A percentile compares a stretch with the other conserved stretches of the same genome.
These are phyloP conservation scores for Cossypha caffra DNA, from an alignment of 2,797 vertebrate genomes.

Conservation along the genomic window DNA sequence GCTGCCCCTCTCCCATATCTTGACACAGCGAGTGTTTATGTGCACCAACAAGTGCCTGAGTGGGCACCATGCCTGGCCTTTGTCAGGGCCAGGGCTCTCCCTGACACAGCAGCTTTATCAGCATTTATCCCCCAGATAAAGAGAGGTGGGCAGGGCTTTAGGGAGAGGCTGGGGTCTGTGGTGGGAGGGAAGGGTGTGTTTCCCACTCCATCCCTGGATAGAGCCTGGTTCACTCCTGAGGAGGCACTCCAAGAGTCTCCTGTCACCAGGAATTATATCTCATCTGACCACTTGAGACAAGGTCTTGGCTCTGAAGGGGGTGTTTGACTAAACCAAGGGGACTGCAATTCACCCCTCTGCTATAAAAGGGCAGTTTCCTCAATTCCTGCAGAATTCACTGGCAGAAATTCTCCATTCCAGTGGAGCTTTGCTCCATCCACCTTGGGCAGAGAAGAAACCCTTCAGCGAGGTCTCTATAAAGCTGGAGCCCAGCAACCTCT, in stretches of 20 bases:
- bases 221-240: accelerated
- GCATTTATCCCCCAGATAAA: neutral
- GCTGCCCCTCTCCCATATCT: constrained; percentile 74
- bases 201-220: neutral
- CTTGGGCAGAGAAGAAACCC: neutral
- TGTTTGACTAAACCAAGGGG: accelerated
- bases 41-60: constrained; percentile 86
- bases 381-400: neutral
- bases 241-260: neutral
- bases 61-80: constrained; percentile 83
- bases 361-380: neutral
- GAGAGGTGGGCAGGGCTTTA: neutral
- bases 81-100: constrained; percentile 81
- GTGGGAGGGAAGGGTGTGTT: neutral
- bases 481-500: neutral
- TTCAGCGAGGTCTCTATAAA: neutral
- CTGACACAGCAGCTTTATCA: constrained; percentile 26
- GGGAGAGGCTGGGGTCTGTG: neutral
- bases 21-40: constrained; percentile 86
- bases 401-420: neutral
- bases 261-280: neutral
- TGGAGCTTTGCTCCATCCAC: neutral
- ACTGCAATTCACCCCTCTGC: neutral
- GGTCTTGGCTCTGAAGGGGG: neutral
- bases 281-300: neutral